Evolutionary conservation across 2,113 vertebrate species (phyloP).

Genomic region (Fulmarus glacialis): DNA sequence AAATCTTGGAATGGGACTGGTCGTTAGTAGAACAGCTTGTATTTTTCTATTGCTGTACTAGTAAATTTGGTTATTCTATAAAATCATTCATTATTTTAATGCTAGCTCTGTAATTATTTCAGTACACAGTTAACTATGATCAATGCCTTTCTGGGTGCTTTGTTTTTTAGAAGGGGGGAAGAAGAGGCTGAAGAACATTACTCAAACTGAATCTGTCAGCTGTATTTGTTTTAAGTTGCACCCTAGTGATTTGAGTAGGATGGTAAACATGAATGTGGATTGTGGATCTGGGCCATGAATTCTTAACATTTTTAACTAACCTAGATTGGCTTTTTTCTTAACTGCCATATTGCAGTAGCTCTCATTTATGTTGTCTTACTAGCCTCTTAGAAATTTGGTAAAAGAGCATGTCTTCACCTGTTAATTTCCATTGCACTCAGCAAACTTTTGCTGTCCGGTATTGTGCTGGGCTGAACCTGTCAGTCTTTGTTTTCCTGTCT

Average conservation of each 20-base stretch:
- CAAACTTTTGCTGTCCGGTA: background rate
- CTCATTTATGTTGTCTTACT: background rate
- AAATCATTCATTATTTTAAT: background rate
- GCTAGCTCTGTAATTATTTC: background rate
- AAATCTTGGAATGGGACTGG: background rate
- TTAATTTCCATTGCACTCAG: background rate
- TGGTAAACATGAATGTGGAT: background rate
- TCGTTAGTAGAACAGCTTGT: background rate
- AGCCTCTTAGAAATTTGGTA: background rate
- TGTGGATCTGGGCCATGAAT: background rate
- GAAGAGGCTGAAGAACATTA: background rate
- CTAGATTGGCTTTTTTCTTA: background rate
- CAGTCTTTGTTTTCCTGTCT: background rate
- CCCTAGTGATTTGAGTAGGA: background rate
- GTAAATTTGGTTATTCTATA: background rate
- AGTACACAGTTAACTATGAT: background rate
- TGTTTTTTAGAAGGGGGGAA: background rate
- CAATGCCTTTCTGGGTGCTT: background rate
- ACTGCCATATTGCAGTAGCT: background rate
- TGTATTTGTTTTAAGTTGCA: constrained; percentile 9
- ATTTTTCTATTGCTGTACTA: background rate
- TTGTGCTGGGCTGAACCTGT: background rate
- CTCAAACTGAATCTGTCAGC: background rate
- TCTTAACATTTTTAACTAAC: background rate
- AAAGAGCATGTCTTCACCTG: background rate